These are phyloP conservation scores for Craterocephalus amniculus DNA, from an alignment of 2,797 vertebrate species.

Conservation along the genomic window DNA sequence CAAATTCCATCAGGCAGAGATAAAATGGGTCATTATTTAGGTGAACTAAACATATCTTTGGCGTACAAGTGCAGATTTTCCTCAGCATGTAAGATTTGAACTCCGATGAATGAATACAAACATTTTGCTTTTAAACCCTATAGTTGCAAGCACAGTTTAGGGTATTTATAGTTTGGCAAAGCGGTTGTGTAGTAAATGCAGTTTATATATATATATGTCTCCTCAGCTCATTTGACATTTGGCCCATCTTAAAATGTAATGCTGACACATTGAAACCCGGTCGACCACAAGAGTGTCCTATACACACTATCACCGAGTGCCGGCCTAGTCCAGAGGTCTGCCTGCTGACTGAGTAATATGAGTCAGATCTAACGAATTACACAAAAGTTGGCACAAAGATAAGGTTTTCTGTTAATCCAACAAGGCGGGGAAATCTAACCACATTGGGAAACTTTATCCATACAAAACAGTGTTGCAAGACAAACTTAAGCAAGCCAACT, in stretches of 20 bases:
- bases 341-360: constrained; percentile 21
- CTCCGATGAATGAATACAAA: constrained; percentile 43
- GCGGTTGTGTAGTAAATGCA: constrained; percentile 69
- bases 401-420: constrained; percentile 62
- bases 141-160: constrained; percentile 34
- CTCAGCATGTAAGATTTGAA: constrained; percentile 37
- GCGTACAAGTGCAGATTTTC: constrained; percentile 17
- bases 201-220: constrained; percentile 72
- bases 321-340: constrained; percentile 41
- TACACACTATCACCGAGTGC: constrained; percentile 43
- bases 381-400: constrained; percentile 57
- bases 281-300: constrained; percentile 48
- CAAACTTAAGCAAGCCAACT: constrained; percentile 62
- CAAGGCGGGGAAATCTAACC: constrained; percentile 56
- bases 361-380: constrained; percentile 40
- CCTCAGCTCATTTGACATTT: constrained; percentile 70
- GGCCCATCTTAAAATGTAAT: constrained; percentile 74
- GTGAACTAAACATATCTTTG: constrained; percentile 38
- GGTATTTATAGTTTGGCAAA: constrained; percentile 72
- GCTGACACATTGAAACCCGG: constrained; percentile 75
- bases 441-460: constrained; percentile 72
- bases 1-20: constrained; percentile 35
- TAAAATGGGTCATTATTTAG: constrained; percentile 48
- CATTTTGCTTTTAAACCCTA: constrained; percentile 45
- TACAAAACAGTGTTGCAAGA: constrained; percentile 73